Base-by-base conservation (phyloP, 2,113 vertebrate species). In the Holacanthus passer region DNA sequence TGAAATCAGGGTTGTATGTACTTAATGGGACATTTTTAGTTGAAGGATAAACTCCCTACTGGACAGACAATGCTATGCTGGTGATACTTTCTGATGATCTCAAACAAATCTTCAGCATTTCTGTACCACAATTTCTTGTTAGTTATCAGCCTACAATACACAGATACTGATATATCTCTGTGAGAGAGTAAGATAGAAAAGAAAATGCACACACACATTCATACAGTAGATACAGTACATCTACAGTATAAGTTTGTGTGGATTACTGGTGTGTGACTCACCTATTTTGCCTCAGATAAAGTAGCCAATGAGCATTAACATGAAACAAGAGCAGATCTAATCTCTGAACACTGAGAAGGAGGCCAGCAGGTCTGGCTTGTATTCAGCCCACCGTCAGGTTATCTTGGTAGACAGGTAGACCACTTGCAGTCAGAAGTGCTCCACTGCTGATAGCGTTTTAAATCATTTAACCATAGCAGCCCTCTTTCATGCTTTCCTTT, bases 371-470 rank as follows among this genome's bases (percentile, higher is more conserved):
- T 50, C 29, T 68, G 48, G 48, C 73, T 59, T 35, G 14, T 32
- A 47, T 63, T 73, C 58, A 73, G 74, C 11, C 39, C 65, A 48
- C 48, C 16, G 3, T 73, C 68, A 64, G 70, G 43, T 79, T 88
- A 88, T 86, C 78, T 73, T n/a, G 13, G 29, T 45, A 67, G 59
- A 70, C 71, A 83, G 86, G 58, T 73, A 60, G 50, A 64, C 71
- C n/a, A 43, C 63, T 77, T 64, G 24, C 73, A 73, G 52, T 71
- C 64, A 60, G 43, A 68, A 71, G 77, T 50, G 58, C 67, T 24
- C 20, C 13, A 32, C 50, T 48, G 75, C 84, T 78, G 63, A 75
- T 78, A 60, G 39, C 20, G 68, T 81, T 79, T 68, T 73, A 64
- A 83, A 82, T 79, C 31, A 72, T 24, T 37, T 56, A 64, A 63